These are phyloP conservation scores for Pemphigus obesinymphae DNA, from an alignment of 1,140 invertebrate genomes.

Conservation along the genomic window DNA sequence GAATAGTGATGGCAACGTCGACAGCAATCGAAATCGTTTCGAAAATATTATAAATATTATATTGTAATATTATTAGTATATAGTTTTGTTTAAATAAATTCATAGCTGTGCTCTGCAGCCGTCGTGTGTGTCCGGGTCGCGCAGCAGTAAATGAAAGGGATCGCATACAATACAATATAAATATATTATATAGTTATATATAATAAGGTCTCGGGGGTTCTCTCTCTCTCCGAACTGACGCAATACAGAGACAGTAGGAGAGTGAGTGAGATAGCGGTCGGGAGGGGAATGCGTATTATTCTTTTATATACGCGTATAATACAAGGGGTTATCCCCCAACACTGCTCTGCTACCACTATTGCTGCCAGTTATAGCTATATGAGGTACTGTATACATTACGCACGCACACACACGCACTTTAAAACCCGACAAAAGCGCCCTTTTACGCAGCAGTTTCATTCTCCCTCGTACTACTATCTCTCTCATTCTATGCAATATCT, in stretches of 20 bases:
- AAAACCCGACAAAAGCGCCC: conserved; percentile 10
- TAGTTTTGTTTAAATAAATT: neutral
- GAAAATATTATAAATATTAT: neutral
- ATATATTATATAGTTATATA: neutral
- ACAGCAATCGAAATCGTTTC: neutral
- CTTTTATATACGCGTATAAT: conserved; percentile 16
- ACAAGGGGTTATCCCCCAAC: conserved; percentile 29
- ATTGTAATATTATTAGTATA: neutral
- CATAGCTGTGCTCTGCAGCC: neutral
- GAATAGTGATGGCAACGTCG: neutral
- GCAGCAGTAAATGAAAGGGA: conserved; percentile 1
- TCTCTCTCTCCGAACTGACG: neutral
- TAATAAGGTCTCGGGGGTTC: neutral
- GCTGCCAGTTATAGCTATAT: no score
- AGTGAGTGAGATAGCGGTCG: no score
- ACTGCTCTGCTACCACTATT: neutral
- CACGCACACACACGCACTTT: neutral
- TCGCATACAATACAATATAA: neutral
- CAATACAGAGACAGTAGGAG: neutral
- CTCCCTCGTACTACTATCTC: neutral
- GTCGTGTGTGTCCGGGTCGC: neutral
- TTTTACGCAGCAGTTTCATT: conserved; percentile 6
- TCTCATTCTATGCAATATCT: neutral
- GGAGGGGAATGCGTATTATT: conserved; percentile 29
- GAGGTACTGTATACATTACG: neutral